phyloP scores from a whole-genome alignment of 2,113 vertebrate species.

The Nothoprocta pentlandii region DNA sequence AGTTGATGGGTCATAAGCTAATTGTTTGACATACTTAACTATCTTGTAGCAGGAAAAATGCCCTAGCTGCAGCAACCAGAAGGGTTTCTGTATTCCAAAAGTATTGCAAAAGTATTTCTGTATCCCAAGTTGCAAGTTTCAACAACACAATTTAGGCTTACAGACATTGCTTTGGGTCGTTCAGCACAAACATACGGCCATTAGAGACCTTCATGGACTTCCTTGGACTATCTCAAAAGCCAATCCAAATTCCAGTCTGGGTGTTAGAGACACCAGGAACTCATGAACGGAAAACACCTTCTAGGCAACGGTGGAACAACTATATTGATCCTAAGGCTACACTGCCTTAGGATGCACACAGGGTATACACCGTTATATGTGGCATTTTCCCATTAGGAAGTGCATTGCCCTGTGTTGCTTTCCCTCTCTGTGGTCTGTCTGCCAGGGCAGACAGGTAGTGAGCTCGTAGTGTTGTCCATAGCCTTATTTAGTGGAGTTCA shows the following conservation, averaged over 20 bases:
- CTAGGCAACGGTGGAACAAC: not conserved
- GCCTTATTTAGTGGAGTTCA: not conserved
- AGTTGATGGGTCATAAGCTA: conserved; percentile 16
- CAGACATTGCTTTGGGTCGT: not conserved
- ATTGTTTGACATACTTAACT: conserved; percentile 14
- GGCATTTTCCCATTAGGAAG: not conserved
- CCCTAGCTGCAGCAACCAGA: not conserved
- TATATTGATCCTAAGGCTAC: not conserved
- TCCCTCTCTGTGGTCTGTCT: not conserved
- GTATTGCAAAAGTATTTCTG: too few species aligned
- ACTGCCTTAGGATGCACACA: too few species aligned
- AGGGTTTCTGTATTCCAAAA: conserved; percentile 10
- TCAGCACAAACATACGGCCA: not conserved
- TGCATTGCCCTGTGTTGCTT: not conserved
- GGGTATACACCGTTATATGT: fast-evolving
- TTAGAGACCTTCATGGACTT: not conserved
- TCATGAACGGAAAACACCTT: not conserved
- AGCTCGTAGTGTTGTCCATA: not conserved
- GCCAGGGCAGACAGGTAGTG: not conserved
- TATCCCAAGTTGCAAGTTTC: not conserved
- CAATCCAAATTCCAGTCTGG: not conserved
- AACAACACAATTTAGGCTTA: not conserved
- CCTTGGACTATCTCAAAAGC: not conserved
- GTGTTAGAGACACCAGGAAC: not conserved
- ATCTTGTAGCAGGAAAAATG: not conserved